Percentiles rank a stretch among this genome's conserved stretches.
Evolutionary conservation across 2,797 vertebrate genomes (phyloP).

Genomic region (Denticeps clupeoides): DNA sequence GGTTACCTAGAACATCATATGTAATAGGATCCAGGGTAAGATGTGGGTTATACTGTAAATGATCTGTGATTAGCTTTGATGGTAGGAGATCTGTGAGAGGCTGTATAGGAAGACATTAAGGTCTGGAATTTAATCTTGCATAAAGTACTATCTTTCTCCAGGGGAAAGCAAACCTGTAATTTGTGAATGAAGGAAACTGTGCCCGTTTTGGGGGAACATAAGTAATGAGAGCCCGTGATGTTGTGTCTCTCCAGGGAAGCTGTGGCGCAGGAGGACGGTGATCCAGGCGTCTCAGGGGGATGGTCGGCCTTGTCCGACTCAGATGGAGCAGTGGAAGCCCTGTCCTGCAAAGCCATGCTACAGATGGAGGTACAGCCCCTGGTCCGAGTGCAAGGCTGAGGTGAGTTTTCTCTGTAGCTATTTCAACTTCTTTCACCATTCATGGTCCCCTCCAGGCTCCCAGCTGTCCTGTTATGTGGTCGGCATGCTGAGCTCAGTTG

Average conservation of each 20-base stretch:
- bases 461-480: conserved; percentile 14
- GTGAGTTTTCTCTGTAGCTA: conserved; percentile 46
- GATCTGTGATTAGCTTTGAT: no score
- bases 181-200: no score
- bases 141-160: no score
- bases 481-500: conserved; percentile 10
- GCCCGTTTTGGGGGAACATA: no score
- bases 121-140: no score
- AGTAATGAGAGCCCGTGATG: no score
- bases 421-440: neutral
- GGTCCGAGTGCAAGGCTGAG: conserved; percentile 85
- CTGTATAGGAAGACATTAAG: no score
- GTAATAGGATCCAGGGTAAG: no score
- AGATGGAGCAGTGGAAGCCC: conserved; percentile 89
- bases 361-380: conserved; percentile 78
- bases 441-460: conserved; percentile 1
- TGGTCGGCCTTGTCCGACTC: conserved; percentile 78
- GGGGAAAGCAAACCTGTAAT: no score
- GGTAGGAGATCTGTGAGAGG: no score
- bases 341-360: conserved; percentile 90
- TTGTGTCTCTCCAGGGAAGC: conserved; percentile 65
- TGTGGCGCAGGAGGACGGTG: conserved; percentile 73
- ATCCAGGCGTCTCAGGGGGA: conserved; percentile 87
- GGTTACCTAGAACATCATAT: conserved; percentile 11
- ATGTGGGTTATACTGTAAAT: no score